Conservation (phyloP, 1,140 invertebrate genomes). For the Uloborus diversus region DNA sequence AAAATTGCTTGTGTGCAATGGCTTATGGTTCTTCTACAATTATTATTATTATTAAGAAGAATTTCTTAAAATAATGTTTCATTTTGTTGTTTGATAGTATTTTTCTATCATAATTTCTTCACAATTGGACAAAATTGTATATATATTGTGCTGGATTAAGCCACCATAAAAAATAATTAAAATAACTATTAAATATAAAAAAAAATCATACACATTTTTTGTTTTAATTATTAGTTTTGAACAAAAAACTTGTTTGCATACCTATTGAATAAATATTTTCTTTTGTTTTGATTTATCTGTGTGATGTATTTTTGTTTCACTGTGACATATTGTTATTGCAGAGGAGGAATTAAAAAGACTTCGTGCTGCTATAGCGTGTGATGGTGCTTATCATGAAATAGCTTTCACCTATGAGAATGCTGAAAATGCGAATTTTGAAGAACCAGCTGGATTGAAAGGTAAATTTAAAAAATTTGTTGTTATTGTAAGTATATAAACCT, state of each 20-base stretch:
- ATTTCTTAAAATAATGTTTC: too few species aligned
- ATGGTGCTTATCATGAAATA: slow-evolving; percentile 79
- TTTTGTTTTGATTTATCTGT: slow-evolving; percentile 7
- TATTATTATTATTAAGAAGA: too few species aligned
- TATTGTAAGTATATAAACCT: too few species aligned
- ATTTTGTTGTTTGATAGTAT: too few species aligned
- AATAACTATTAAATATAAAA: slow-evolving; percentile 9
- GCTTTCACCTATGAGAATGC: slow-evolving; percentile 80
- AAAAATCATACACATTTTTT: neutral
- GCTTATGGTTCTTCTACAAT: too few species aligned
- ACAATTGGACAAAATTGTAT: too few species aligned
- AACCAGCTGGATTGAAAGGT: slow-evolving; percentile 6
- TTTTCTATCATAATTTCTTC: too few species aligned
- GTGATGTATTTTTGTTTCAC: slow-evolving; percentile 58
- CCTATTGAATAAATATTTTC: neutral
- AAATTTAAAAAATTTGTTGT: slow-evolving; percentile 11
- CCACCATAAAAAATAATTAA: too few species aligned
- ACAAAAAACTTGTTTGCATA: neutral
- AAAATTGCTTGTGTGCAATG: too few species aligned
- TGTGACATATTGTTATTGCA: slow-evolving; percentile 63
- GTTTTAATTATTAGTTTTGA: slow-evolving; percentile 1
- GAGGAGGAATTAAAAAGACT: slow-evolving; percentile 91
- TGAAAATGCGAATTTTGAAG: slow-evolving; percentile 21
- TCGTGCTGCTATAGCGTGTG: slow-evolving; percentile 75
- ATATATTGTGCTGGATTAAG: too few species aligned